Evolutionary conservation across 1,140 invertebrate species (phyloP).

Genomic region (Bemisia tabaci): DNA sequence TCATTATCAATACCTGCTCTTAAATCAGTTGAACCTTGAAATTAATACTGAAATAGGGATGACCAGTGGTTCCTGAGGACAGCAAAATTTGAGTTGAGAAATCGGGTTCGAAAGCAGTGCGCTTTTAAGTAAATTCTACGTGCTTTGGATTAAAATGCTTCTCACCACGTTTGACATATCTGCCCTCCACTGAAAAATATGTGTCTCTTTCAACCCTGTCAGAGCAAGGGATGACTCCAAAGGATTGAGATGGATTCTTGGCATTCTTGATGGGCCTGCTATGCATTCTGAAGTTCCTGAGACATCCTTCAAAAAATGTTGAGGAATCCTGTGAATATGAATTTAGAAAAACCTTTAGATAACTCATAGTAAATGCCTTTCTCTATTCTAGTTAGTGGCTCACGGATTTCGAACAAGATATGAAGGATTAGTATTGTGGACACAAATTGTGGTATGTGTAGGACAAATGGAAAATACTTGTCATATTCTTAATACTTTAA

Average conservation of each 20-base stretch:
- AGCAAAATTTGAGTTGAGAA: background rate
- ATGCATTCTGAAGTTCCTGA: slow-evolving; percentile 64
- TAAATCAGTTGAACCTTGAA: too few relatives aligned
- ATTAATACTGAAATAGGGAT: too few relatives aligned
- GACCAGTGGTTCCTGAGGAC: background rate
- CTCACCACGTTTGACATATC: slow-evolving; percentile 49
- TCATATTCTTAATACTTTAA: too few relatives aligned
- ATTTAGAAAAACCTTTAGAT: too few relatives aligned
- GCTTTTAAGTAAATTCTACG: background rate
- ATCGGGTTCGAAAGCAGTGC: slow-evolving; percentile 3
- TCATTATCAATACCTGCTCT: too few relatives aligned
- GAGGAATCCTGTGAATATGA: too few relatives aligned
- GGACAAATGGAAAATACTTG: too few relatives aligned
- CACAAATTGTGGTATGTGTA: too few relatives aligned
- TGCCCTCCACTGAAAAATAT: slow-evolving; percentile 66
- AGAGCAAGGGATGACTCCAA: slow-evolving; percentile 62
- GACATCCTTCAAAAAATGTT: slow-evolving; percentile 80
- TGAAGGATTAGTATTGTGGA: too few relatives aligned
- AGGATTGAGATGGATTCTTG: slow-evolving; percentile 37
- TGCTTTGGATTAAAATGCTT: slow-evolving; percentile 12
- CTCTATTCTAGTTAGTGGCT: too few relatives aligned
- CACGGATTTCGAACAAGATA: too few relatives aligned
- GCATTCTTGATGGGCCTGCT: slow-evolving; percentile 6
- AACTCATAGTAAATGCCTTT: too few relatives aligned
- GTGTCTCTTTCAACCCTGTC: slow-evolving; percentile 71